A percentile compares a stretch with the other conserved stretches of the same genome.
Conservation (phyloP, 2,797 vertebrate genomes). For the Tenualosa ilisha region DNA sequence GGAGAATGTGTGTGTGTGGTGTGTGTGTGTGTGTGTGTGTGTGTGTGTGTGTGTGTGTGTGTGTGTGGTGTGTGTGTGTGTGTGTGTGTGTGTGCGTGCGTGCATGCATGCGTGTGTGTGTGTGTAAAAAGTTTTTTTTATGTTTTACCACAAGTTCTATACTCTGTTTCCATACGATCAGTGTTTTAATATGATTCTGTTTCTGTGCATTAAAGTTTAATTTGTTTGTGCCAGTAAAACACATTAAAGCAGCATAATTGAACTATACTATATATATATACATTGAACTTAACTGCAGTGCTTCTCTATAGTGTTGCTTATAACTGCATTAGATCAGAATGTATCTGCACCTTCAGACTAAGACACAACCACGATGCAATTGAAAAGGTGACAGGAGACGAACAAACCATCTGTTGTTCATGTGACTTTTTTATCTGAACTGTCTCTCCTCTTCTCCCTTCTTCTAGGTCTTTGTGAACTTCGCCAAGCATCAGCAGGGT, state of each 20-base stretch:
- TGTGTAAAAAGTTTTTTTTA: background rate
- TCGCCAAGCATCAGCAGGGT: conserved; percentile 68
- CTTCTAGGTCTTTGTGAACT: conserved; percentile 78
- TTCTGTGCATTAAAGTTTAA: too few species aligned
- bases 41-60: too few species aligned
- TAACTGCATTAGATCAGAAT: background rate
- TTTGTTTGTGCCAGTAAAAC: too few species aligned
- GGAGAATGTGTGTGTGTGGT: too few species aligned
- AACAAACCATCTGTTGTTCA: background rate
- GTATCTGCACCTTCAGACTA: background rate
- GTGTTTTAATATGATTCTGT: too few species aligned
- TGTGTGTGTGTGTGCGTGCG: too few species aligned
- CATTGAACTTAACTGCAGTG: background rate
- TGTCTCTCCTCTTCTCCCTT: background rate
- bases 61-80: too few species aligned
- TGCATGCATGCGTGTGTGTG: too few species aligned
- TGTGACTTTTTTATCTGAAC: background rate
- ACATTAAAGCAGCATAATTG: background rate
- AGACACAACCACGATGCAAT: background rate
- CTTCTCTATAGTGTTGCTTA: background rate
- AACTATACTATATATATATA: background rate
- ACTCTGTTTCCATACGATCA: too few species aligned
- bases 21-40: too few species aligned
- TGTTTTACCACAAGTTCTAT: background rate
- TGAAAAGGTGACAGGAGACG: background rate